Evolutionary conservation across 1,140 invertebrate genomes (phyloP).

Genomic region (Ruditapes philippinarum): DNA sequence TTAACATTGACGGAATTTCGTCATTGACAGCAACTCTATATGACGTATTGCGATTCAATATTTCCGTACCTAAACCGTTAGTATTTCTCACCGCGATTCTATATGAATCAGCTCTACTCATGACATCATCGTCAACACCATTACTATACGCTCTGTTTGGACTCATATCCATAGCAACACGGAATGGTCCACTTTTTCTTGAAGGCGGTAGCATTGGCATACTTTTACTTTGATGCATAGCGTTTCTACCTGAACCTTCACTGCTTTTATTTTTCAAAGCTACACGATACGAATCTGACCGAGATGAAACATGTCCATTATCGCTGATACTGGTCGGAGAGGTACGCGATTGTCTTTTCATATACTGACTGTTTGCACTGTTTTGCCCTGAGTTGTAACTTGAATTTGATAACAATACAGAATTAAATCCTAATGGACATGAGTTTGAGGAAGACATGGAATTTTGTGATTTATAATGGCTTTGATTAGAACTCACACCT

Average conservation of each 20-base stretch:
- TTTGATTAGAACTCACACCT: constrained; percentile 9
- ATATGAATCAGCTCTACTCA: constrained; percentile 81
- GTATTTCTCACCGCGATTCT: constrained; percentile 80
- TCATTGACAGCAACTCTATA: constrained; percentile 78
- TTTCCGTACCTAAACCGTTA: constrained; percentile 69
- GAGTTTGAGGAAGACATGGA: constrained; percentile 58
- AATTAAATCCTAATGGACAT: constrained; percentile 59
- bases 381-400: constrained; percentile 43
- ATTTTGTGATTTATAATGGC: background rate
- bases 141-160: constrained; percentile 46
- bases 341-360: background rate
- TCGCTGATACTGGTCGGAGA: background rate
- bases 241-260: constrained; percentile 70
- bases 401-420: constrained; percentile 47
- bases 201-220: constrained; percentile 68
- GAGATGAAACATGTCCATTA: constrained; percentile 44
- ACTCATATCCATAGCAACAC: constrained; percentile 67
- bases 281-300: constrained; percentile 79
- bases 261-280: constrained; percentile 67
- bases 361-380: constrained; percentile 34
- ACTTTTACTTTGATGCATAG: constrained; percentile 72
- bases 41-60: constrained; percentile 74
- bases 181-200: constrained; percentile 62
- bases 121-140: constrained; percentile 44
- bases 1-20: constrained; percentile 65